Percentiles rank a stretch among this genome's conserved stretches.
Conservation (phyloP, 2,113 vertebrate species). For the Protomyctophum bolini region DNA sequence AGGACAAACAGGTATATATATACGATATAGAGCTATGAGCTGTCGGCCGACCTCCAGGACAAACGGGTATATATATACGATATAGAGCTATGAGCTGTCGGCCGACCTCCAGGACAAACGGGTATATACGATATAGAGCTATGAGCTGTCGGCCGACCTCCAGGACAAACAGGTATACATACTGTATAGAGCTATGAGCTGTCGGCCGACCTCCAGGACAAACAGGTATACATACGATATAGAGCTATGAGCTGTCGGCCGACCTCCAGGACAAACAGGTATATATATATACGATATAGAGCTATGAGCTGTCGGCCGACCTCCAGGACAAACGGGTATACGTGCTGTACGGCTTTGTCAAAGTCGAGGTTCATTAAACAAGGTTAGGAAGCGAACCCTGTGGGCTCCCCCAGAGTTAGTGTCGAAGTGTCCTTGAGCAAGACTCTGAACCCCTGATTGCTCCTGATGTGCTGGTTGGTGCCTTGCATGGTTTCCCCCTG, state of each 20-base stretch:
- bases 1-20: slow-evolving; percentile 97
- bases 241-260: slow-evolving; percentile 99
- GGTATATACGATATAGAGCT: slow-evolving; percentile 95
- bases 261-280: slow-evolving; percentile 99
- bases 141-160: slow-evolving; percentile 98
- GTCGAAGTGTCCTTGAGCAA: no score
- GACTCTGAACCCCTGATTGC: no score
- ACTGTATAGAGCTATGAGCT: slow-evolving; percentile 99
- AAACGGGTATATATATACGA: slow-evolving; percentile 95
- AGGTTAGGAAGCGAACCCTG: no score
- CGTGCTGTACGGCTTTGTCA: no score
- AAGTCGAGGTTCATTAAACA: no score
- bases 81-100: slow-evolving; percentile 99
- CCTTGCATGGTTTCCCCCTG: no score
- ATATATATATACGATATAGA: no score
- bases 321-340: slow-evolving; percentile 95
- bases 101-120: slow-evolving; percentile 98
- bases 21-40: slow-evolving; percentile 99
- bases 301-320: slow-evolving; percentile 99
- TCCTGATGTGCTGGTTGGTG: no score
- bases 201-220: slow-evolving; percentile 97
- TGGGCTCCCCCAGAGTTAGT: no score
- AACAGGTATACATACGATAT: no score
- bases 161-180: slow-evolving; percentile 97
- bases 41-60: slow-evolving; percentile 97